Conservation (phyloP, 1,140 invertebrate species). For the Zaprionus ornatus region DNA sequence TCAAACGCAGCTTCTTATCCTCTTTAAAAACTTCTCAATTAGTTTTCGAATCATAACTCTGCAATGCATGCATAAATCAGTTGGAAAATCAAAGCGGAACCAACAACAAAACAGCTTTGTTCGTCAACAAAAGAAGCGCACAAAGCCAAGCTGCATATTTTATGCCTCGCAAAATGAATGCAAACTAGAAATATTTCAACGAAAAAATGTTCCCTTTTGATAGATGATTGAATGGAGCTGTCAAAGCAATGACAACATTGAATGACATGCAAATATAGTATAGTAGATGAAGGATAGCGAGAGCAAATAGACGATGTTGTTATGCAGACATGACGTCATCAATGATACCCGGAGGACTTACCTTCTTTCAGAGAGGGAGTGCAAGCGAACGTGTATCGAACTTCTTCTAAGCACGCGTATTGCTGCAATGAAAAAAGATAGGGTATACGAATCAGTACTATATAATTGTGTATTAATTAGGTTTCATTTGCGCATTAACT, state of each 20-base stretch:
- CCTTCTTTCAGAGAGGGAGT: conserved; percentile 14
- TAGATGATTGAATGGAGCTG: conserved; percentile 44
- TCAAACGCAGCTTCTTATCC: no score
- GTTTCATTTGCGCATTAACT: conserved; percentile 25
- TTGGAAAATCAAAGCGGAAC: neutral
- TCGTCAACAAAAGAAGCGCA: conserved; percentile 20
- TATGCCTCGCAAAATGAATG: conserved; percentile 9
- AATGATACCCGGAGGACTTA: conserved; percentile 39
- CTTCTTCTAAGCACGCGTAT: neutral
- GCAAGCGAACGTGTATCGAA: neutral
- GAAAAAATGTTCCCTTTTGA: conserved; percentile 1
- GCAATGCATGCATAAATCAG: conserved; percentile 3
- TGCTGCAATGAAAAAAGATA: conserved; percentile 50
- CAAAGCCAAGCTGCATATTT: conserved; percentile 34
- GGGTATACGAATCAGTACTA: neutral
- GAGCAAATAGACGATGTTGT: neutral
- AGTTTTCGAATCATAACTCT: neutral
- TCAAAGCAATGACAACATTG: conserved; percentile 38
- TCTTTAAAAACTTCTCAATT: neutral
- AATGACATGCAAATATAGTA: neutral
- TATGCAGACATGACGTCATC: neutral
- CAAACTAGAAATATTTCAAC: conserved; percentile 18
- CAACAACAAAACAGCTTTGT: conserved; percentile 1
- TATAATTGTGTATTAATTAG: neutral
- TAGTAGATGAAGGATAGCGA: neutral